Base-by-base conservation (phyloP, 2,797 vertebrate genomes). In the Pseudochirops corinnae region DNA sequence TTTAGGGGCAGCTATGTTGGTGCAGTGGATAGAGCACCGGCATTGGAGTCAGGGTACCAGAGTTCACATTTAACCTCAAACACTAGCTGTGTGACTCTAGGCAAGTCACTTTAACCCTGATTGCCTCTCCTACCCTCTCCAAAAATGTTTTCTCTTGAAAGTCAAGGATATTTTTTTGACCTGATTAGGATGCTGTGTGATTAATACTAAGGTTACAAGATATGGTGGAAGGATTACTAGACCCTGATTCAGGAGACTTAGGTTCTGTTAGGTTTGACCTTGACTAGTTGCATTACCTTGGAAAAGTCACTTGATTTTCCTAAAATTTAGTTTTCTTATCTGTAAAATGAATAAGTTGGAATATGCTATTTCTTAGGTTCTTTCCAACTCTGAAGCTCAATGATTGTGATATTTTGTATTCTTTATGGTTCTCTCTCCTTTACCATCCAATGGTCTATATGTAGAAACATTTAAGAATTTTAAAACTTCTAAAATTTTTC, bases 131-230 rank as follows among this genome's bases (percentile, higher is more conserved):
- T 18, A 29, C 10, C 16, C 6, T 16, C n/a, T 21, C 67, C 67
- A n/a, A 67, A 60, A 67, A 67, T 67, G 24, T 31, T 62, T 28
- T 39, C 39, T 26, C 67, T 53, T 50, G 93, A 67, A 39, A 11
- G 0, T 46, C 18, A 91, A 18, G 52, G n/a, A 46, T 29, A 50
- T 46, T 50, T 87, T 53, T 56, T 50, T 1, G 12, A 24, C 60
- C 31, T 1, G 0, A n/a, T 93, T 13, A 0, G 0, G 1, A 12
- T 5, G 46, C 29, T 10, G n/a, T 24, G 53, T 39, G n/a, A 33
- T 57, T 18, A n/a, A 67, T 0, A 0, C 16, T 62, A 31, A 29
- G 58, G 58, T 12, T 60, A 31, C 60, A 62, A 33, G 12, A 62
- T 14, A 31, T 33, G 13, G 28, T 62, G 12, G 60, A 67, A 33